These are phyloP conservation scores for Mobula hypostoma DNA, from an alignment of 2,113 vertebrate genomes.

Conservation along the genomic window DNA sequence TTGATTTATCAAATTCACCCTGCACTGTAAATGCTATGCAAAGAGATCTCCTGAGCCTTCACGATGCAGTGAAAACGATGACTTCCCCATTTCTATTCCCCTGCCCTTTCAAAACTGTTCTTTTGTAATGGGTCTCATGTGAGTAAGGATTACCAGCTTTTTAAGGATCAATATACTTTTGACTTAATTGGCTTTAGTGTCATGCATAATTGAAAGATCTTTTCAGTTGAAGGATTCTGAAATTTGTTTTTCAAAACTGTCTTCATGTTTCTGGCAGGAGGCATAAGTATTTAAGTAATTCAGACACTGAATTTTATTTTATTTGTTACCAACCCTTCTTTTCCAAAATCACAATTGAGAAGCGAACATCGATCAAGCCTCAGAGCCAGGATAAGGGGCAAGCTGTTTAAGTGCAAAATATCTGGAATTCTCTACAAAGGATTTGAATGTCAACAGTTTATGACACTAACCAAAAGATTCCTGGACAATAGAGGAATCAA, in stretches of 20 bases:
- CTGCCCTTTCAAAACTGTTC: slow-evolving; percentile 9
- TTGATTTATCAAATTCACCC: not conserved
- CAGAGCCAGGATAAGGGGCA: no score
- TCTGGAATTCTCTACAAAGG: no score
- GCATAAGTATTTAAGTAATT: not conserved
- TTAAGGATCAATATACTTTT: slow-evolving; percentile 10
- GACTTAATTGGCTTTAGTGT: not conserved
- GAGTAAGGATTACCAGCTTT: not conserved
- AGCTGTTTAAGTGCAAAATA: no score
- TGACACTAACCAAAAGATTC: no score
- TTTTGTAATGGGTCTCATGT: not conserved
- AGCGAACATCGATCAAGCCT: no score
- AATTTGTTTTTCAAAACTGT: not conserved
- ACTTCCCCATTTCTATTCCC: not conserved
- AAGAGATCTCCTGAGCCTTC: slow-evolving; percentile 1
- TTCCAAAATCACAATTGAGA: no score
- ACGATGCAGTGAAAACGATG: not conserved
- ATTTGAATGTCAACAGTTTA: no score
- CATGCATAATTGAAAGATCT: slow-evolving; percentile 29
- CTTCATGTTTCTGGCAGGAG: slow-evolving; percentile 7
- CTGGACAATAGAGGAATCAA: no score
- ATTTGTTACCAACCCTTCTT: not conserved
- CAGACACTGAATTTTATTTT: not conserved
- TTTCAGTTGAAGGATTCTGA: slow-evolving; percentile 5
- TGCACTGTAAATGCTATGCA: slow-evolving; percentile 22